Percentiles rank a stretch among this genome's conserved stretches.
phyloP scores from a whole-genome alignment of 2,888 invertebrate genomes.

The Coleophora flavipennella region DNA sequence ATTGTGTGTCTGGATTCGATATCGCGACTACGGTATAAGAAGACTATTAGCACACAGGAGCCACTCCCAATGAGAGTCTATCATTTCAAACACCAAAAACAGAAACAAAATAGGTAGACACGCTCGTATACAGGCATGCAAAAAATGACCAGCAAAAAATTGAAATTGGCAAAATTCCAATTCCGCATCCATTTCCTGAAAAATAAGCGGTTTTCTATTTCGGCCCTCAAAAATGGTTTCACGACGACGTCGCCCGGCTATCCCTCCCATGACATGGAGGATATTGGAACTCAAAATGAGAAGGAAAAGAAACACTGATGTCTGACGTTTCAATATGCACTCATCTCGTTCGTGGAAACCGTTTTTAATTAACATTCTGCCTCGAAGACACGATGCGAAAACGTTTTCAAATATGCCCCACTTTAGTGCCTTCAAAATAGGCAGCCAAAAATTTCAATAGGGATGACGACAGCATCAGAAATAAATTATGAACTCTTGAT shows the following conservation, averaged over 20 bases:
- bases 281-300: slow-evolving; percentile 65
- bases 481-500: too few relatives aligned
- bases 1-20: too few relatives aligned
- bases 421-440: not conserved
- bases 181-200: slow-evolving; percentile 61
- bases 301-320: slow-evolving; percentile 64
- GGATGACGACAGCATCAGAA: too few relatives aligned
- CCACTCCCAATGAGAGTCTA: too few relatives aligned
- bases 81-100: too few relatives aligned
- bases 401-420: not conserved
- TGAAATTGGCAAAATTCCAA: slow-evolving; percentile 56
- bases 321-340: slow-evolving; percentile 70
- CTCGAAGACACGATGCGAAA: slow-evolving; percentile 19
- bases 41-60: too few relatives aligned
- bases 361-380: slow-evolving; percentile 44
- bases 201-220: slow-evolving; percentile 59
- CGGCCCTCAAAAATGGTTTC: slow-evolving; percentile 45
- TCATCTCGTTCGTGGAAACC: slow-evolving; percentile 39
- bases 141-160: slow-evolving; percentile 41
- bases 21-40: too few relatives aligned
- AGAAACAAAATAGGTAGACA: too few relatives aligned
- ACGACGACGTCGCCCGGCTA: slow-evolving; percentile 46
- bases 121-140: slow-evolving; percentile 14
- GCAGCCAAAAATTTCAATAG: not conserved
- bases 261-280: slow-evolving; percentile 56